Conservation (phyloP, 2,888 invertebrate species). For the Ellobium chinense region DNA sequence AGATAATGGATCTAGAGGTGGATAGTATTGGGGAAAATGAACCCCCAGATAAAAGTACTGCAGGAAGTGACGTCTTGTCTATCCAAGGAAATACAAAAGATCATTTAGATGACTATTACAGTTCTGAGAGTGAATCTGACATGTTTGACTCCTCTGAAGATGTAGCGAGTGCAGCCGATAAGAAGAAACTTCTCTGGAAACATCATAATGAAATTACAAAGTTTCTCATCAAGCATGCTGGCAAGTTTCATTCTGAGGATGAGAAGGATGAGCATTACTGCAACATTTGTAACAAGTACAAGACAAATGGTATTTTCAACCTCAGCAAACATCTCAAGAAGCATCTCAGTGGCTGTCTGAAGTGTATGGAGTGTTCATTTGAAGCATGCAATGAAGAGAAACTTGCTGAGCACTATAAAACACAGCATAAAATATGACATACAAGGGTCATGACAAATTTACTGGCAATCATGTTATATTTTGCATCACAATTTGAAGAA, state of each 20-base stretch:
- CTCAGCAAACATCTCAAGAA: slow-evolving; percentile 24
- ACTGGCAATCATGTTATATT: too few relatives aligned
- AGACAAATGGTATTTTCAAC: slow-evolving; percentile 33
- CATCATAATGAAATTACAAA: slow-evolving; percentile 23
- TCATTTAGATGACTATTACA: slow-evolving; percentile 7
- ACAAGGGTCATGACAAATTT: too few relatives aligned
- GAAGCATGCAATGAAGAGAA: slow-evolving; percentile 11
- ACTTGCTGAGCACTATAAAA: slow-evolving; percentile 5
- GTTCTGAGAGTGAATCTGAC: slow-evolving; percentile 37
- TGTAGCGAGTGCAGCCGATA: background rate
- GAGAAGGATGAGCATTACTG: slow-evolving; percentile 13
- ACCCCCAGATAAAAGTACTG: background rate
- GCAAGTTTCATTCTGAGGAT: slow-evolving; percentile 11
- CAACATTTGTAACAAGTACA: slow-evolving; percentile 25
- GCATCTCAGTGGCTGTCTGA: slow-evolving; percentile 8
- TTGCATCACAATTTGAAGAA: too few relatives aligned
- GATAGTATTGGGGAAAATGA: background rate
- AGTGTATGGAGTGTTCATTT: background rate
- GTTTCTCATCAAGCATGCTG: slow-evolving; percentile 30
- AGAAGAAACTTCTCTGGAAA: slow-evolving; percentile 8
- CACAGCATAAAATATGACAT: too few relatives aligned
- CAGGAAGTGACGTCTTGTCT: too few relatives aligned
- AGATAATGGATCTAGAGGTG: background rate
- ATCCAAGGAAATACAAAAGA: background rate
- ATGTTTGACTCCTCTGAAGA: background rate